Evolutionary conservation across 2,797 vertebrate genomes (phyloP).

Genomic region (Premnoplex brunnescens): DNA sequence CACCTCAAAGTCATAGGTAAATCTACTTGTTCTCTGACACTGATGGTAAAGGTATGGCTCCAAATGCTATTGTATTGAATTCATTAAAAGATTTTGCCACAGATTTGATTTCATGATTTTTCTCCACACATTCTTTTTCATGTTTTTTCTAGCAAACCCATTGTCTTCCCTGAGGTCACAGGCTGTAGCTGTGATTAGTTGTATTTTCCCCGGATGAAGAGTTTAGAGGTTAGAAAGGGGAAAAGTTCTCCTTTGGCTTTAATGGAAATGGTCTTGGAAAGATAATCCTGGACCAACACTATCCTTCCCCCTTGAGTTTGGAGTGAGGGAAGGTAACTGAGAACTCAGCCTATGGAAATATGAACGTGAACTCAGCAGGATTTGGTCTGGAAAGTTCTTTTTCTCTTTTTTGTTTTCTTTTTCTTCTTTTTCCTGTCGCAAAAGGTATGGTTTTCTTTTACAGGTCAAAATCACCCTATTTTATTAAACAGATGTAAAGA

Average conservation of each 20-base stretch:
- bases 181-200: background rate
- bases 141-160: background rate
- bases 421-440: background rate
- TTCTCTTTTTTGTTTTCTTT: background rate
- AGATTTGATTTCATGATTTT: background rate
- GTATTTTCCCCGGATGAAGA: background rate
- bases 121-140: background rate
- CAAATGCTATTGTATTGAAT: background rate
- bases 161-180: background rate
- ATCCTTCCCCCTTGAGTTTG: background rate
- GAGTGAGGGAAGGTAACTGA: background rate
- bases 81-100: background rate
- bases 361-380: background rate
- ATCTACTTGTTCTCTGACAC: background rate
- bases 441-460: background rate
- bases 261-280: background rate
- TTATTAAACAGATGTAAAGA: background rate
- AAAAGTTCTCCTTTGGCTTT: background rate
- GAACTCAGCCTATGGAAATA: background rate
- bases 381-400: background rate
- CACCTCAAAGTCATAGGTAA: background rate
- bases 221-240: background rate
- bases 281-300: background rate
- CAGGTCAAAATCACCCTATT: background rate
- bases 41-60: background rate